Percentiles rank a stretch among this genome's conserved stretches.
phyloP scores from a whole-genome alignment of 2,888 invertebrate species.

The Camptogramma bilineatum region DNA sequence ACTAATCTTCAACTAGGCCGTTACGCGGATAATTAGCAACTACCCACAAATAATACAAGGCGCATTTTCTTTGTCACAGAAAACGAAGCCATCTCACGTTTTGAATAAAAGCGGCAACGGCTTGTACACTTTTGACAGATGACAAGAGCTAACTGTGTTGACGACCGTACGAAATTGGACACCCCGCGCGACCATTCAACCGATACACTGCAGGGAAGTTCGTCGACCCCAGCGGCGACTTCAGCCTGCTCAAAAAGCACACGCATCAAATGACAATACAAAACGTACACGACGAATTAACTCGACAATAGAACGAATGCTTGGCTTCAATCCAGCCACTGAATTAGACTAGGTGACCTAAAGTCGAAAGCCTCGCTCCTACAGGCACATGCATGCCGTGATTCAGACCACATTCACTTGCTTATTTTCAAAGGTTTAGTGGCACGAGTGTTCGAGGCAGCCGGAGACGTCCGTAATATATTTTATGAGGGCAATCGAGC shows the following conservation, averaged over 20 bases:
- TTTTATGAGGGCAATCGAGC: conserved; percentile 35
- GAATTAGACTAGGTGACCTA: conserved; percentile 74
- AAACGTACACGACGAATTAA: conserved; percentile 64
- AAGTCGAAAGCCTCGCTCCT: conserved; percentile 49
- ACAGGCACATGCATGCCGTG: conserved; percentile 39
- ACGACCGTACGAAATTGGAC: conserved; percentile 58
- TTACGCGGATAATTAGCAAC: conserved; percentile 46
- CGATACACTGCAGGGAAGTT: conserved; percentile 67
- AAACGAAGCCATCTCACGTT: conserved; percentile 35
- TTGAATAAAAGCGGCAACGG: conserved; percentile 48
- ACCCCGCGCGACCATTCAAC: conserved; percentile 60
- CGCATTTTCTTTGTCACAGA: conserved; percentile 32
- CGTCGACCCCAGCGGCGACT: conserved; percentile 66
- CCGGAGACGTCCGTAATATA: conserved; percentile 26
- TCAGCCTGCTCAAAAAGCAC: conserved; percentile 55
- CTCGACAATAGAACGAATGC: conserved; percentile 79
- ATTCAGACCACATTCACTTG: conserved; percentile 25
- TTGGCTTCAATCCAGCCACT: conserved; percentile 79
- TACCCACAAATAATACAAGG: conserved; percentile 53
- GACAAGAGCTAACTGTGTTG: conserved; percentile 52
- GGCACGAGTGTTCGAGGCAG: conserved; percentile 20
- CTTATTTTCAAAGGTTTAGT: conserved; percentile 30
- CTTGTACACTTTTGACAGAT: conserved; percentile 54
- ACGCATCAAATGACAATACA: conserved; percentile 64
- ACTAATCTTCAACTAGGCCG: conserved; percentile 49